These are phyloP conservation scores for Castor canadensis DNA, from an alignment of 2,113 vertebrate genomes.

Conservation along the genomic window DNA sequence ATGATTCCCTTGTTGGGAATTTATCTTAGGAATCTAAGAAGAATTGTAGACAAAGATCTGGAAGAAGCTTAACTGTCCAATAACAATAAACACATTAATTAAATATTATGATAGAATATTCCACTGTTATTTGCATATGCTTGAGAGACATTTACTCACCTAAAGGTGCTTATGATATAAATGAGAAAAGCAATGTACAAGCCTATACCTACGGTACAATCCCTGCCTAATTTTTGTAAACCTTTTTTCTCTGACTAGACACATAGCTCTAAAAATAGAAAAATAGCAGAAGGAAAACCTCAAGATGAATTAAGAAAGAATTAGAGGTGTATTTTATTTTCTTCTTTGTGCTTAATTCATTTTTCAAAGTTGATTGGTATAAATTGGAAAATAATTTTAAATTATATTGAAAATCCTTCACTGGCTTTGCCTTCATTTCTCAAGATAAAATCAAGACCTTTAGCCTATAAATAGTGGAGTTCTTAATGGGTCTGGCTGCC, in stretches of 20 bases:
- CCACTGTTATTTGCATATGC: neutral
- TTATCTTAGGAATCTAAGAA: neutral
- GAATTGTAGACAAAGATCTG: neutral
- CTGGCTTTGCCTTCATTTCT: neutral
- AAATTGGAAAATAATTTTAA: neutral
- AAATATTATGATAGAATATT: neutral
- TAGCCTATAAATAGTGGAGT: neutral
- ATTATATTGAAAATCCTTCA: neutral
- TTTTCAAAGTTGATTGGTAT: neutral
- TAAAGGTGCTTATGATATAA: neutral
- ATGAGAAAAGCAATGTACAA: neutral
- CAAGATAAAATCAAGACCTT: constrained; percentile 15
- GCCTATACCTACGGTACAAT: neutral
- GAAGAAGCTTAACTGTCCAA: neutral
- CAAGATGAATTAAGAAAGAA: constrained; percentile 21
- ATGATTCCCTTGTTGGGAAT: neutral
- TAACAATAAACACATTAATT: neutral
- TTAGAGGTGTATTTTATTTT: constrained; percentile 28
- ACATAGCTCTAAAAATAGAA: neutral
- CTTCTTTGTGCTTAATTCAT: neutral
- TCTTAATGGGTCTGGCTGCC: neutral
- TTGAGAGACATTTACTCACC: constrained; percentile 12
- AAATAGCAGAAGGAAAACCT: neutral
- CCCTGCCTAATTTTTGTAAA: neutral
- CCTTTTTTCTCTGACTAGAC: neutral